Conservation (phyloP, 2,113 vertebrate genomes). For the Craseonycteris thonglongyai region DNA sequence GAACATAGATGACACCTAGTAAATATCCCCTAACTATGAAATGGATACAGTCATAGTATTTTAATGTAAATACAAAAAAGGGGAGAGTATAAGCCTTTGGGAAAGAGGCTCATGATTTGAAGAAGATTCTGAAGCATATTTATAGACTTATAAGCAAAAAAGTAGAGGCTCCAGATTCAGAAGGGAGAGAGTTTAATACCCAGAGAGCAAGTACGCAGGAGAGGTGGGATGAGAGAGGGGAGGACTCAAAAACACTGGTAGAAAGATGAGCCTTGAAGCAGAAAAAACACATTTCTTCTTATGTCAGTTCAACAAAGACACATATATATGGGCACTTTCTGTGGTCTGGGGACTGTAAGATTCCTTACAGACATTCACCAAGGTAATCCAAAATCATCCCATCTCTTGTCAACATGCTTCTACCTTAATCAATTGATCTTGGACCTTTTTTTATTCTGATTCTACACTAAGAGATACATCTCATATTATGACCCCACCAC, state of each 20-base stretch:
- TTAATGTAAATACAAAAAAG: not conserved
- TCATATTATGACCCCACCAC: not conserved
- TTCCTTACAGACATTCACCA: not conserved
- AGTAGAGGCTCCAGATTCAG: not conserved
- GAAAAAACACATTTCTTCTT: not conserved
- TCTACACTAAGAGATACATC: not conserved
- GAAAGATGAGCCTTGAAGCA: not conserved
- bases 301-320: not conserved
- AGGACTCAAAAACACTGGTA: not conserved
- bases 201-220: not conserved
- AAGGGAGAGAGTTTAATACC: not conserved
- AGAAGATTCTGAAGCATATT: not conserved
- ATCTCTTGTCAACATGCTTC: not conserved
- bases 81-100: not conserved
- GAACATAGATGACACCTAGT: not conserved
- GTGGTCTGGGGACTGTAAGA: not conserved
- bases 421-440: not conserved
- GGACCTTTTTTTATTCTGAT: not conserved
- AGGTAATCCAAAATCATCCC: not conserved
- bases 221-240: not conserved
- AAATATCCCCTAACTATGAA: not conserved
- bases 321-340: fast-evolving
- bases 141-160: not conserved
- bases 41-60: not conserved
- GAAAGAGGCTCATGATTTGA: not conserved